phyloP scores from a whole-genome alignment of 2,797 vertebrate species.

The Myotis pilosus region DNA sequence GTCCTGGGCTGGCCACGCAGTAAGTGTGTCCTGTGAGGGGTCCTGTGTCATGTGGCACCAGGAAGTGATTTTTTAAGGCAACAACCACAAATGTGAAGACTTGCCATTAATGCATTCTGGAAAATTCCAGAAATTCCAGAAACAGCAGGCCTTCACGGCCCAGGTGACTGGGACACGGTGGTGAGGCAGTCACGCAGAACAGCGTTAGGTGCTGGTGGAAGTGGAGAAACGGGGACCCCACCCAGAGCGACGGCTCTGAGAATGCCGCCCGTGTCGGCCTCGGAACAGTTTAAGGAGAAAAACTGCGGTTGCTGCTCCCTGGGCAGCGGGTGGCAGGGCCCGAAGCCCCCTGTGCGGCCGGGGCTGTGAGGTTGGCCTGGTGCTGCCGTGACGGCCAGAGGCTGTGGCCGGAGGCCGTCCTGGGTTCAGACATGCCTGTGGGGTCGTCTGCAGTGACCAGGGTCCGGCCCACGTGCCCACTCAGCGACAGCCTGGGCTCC shows the following conservation, averaged over 20 bases:
- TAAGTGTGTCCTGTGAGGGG: background rate
- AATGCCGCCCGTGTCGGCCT: background rate
- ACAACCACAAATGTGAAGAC: background rate
- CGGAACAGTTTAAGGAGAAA: background rate
- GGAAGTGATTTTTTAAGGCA: background rate
- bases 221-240: background rate
- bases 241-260: background rate
- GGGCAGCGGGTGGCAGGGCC: background rate
- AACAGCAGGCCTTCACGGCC: background rate
- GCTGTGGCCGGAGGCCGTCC: too few species aligned
- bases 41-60: background rate
- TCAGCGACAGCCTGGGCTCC: background rate
- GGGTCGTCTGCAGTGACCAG: background rate
- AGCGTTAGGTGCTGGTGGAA: background rate
- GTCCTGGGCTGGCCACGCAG: too few species aligned
- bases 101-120: background rate
- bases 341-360: too few species aligned
- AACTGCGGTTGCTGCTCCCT: background rate
- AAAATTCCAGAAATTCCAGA: background rate
- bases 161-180: background rate
- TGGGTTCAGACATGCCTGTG: fast-evolving
- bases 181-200: too few species aligned
- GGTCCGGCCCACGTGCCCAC: background rate
- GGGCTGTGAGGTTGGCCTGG: too few species aligned
- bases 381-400: too few species aligned